A percentile compares a stretch with the other conserved stretches of the same genome.
These are phyloP conservation scores for Rhinophrynus dorsalis DNA, from an alignment of 2,797 vertebrate species.

Conservation along the genomic window DNA sequence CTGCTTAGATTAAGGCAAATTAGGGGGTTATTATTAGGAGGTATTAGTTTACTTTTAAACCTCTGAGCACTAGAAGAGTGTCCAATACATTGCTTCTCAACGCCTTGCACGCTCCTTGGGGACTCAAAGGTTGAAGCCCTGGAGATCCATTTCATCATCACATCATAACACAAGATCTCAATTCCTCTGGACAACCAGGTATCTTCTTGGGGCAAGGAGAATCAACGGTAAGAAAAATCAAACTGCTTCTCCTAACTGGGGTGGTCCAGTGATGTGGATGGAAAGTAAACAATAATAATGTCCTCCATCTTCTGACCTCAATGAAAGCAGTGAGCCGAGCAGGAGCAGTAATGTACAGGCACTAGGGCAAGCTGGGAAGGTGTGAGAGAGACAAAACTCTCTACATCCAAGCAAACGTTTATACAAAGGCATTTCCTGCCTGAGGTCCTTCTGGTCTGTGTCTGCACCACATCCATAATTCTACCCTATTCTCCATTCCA, in stretches of 20 bases:
- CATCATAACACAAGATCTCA: constrained; percentile 9
- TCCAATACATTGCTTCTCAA: too few species aligned
- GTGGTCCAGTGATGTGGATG: not conserved
- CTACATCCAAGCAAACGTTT: constrained; percentile 14
- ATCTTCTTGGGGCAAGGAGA: not conserved
- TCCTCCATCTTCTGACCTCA: not conserved
- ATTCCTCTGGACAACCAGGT: not conserved
- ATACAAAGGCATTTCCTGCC: not conserved
- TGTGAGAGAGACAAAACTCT: not conserved
- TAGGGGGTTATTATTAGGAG: too few species aligned
- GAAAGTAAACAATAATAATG: not conserved
- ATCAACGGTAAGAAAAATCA: not conserved
- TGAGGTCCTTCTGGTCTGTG: not conserved
- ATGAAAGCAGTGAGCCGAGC: constrained; percentile 3
- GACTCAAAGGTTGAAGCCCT: not conserved
- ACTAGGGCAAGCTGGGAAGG: constrained; percentile 22
- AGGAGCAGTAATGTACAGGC: constrained; percentile 28
- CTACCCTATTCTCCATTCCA: constrained; percentile 1
- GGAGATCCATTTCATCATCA: constrained; percentile 16
- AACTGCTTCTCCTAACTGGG: constrained; percentile 1
- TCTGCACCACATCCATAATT: not conserved
- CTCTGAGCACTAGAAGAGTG: too few species aligned
- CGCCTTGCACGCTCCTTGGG: not conserved
- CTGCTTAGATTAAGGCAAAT: too few species aligned
- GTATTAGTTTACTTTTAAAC: too few species aligned